Percentiles rank a stretch among this genome's conserved stretches.
Conservation (phyloP, 2,888 invertebrate species). For the Halictus quadricinctus region DNA sequence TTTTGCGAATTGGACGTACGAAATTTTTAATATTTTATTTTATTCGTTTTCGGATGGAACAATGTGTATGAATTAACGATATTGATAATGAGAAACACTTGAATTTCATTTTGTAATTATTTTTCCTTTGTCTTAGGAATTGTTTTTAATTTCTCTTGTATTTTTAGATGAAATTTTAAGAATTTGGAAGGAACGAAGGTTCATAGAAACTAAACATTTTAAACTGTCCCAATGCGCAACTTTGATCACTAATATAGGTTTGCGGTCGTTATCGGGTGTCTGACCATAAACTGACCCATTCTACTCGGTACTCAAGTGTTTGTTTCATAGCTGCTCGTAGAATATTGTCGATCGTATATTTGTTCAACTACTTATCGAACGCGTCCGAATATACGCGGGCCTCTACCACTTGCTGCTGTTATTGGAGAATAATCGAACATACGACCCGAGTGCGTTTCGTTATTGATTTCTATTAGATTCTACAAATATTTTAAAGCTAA, state of each 20-base stretch:
- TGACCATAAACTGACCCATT: neutral
- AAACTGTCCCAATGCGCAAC: neutral
- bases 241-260: neutral
- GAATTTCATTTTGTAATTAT: neutral
- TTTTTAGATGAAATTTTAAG: neutral
- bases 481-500: neutral
- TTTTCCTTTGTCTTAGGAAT: neutral
- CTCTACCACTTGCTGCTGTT: neutral
- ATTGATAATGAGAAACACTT: neutral
- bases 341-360: slow-evolving; percentile 10
- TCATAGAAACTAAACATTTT: neutral
- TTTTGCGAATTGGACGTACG: neutral
- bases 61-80: neutral
- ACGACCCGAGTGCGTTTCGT: neutral
- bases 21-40: neutral
- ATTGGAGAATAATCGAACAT: neutral
- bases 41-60: neutral
- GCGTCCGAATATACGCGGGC: neutral
- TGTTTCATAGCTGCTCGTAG: neutral
- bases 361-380: neutral
- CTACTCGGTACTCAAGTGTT: neutral
- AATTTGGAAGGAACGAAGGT: neutral
- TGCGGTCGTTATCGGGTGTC: neutral
- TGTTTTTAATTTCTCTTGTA: neutral
- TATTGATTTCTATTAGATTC: neutral